Evolutionary conservation across 2,797 vertebrate species (phyloP), one percentile per base, ranked within the genome.

Genomic region (Clamator glandarius): DNA sequence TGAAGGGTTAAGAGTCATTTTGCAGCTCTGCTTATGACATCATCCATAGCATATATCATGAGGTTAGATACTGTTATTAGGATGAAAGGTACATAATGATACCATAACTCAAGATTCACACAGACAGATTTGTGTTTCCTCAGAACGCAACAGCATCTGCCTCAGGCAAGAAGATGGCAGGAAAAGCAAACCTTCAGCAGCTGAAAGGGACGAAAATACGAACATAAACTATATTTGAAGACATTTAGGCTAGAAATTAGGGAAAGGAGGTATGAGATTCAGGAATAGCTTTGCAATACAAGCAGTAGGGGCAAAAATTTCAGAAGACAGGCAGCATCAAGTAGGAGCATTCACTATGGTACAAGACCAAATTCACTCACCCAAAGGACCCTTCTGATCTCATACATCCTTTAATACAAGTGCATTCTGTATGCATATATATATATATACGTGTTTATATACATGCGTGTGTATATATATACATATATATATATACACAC

Each of bases 151-250:
- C 59, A 82, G 68, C 41, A 12, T 17, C 79, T 89, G 84, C 86
- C 86, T 87, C 61, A 44, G 84, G 93, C 88, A 95, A 89, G 29
- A 67, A 94, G 52, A 87, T 39, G 70, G 74, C 55, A 93, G 52
- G 35, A 44, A 82, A 92, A 89, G 78, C 44, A 87, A 95, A 95
- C 1, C 5, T 89, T 80, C 89, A 94, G 51, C 54, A 55, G 70
- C 75, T 23, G 70, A 80, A 88, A 79, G 59, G 44, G 46, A 70
- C 42, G 57, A 54, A 70, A 88, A 76, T 58, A 84, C 2, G 48
- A 84, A 59, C 16, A 51, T 1, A 69, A 63, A 50, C 14, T 54
- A 69, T 55, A 75, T 66, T 14, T 46, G 44, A 90, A 78, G 74
- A 61, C 1, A 0, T 51, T 81, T 46, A 69, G 29, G 58, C 9